Conservation (phyloP, 2,113 vertebrate species). For the Antechinus stuartii region DNA sequence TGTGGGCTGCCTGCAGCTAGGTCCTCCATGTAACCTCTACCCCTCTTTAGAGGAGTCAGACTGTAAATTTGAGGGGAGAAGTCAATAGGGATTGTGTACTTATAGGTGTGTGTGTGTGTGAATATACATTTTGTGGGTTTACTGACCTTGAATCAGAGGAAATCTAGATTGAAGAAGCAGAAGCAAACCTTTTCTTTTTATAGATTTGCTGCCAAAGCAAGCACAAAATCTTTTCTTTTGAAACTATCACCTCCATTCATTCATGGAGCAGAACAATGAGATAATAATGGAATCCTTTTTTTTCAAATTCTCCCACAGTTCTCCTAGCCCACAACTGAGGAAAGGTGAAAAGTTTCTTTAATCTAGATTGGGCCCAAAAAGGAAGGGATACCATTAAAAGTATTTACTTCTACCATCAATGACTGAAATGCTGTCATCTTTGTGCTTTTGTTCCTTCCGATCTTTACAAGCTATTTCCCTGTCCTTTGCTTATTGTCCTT, state of each 20-base stretch:
- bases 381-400: conserved; percentile 85
- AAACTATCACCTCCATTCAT: conserved; percentile 19
- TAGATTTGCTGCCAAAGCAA: no score
- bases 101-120: conserved; percentile 48
- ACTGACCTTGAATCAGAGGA: conserved; percentile 45
- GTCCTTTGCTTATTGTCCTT: not conserved
- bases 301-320: conserved; percentile 23
- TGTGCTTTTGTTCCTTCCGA: conserved; percentile 90
- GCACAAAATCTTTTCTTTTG: conserved; percentile 22
- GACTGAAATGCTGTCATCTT: conserved; percentile 93
- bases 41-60: conserved; percentile 61
- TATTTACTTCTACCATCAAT: conserved; percentile 96
- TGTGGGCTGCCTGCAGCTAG: conserved; percentile 75
- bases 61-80: conserved; percentile 61
- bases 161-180: conserved; percentile 38
- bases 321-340: conserved; percentile 40
- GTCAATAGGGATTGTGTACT: conserved; percentile 39
- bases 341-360: conserved; percentile 52
- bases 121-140: conserved; percentile 52
- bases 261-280: conserved; percentile 34
- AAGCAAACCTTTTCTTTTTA: not conserved
- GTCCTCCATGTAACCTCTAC: conserved; percentile 38
- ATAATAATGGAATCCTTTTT: not conserved
- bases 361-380: conserved; percentile 57
- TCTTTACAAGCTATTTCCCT: not conserved